Evolutionary conservation across 92 coral and sea anemone species (phyloP), one percentile per base, ranked within the genome.

Genomic region (Parazoanthus darwini): DNA sequence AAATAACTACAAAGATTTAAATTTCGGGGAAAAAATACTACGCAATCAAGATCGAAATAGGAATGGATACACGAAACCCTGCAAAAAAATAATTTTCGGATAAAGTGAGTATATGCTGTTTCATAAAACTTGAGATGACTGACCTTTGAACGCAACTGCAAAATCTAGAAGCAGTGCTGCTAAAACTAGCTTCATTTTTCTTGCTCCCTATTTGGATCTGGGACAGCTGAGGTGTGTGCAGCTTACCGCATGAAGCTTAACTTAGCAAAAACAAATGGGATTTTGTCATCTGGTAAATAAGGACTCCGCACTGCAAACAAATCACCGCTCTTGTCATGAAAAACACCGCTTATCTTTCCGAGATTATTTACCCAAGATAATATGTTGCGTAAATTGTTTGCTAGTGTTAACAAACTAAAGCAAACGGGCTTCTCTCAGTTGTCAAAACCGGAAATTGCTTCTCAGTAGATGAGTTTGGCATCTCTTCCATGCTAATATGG

Each of bases 161-260:
- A 80, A 33, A 58, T 58, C 22, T 35, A 80, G 44, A 80, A 80
- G 58, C 10, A 80, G 25, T 13, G 84, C 25, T 10, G 48, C 84
- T 42, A 80, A 54, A 80, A 80, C 56, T 51, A 80, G 84, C 70
- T 80, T 80, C 84, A 80, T 80, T 54, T 80, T 26, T 29, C 23
- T 50, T 50, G 37, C 35, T 79, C 11, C 82, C 14, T 80, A 51
- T 33, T 51, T 80, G 42, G 26, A 22, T 51, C 25, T 54, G 20
- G 43, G 84, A 56, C 84, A 80, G 84, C 84, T 80, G 84, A 8
- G 9, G 14, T 80, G 68, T 13, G 39, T 13, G 39, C 23, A 80
- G 84, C 3, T 35, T 22, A 8, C 16, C 65, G 5, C 22, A 29
- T 50, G 35, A 80, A 80, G 84, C 43, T 80, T 13, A 51, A 54